Evolutionary conservation across 2,888 invertebrate species (phyloP).

Genomic region (Drosophila neotestacea): DNA sequence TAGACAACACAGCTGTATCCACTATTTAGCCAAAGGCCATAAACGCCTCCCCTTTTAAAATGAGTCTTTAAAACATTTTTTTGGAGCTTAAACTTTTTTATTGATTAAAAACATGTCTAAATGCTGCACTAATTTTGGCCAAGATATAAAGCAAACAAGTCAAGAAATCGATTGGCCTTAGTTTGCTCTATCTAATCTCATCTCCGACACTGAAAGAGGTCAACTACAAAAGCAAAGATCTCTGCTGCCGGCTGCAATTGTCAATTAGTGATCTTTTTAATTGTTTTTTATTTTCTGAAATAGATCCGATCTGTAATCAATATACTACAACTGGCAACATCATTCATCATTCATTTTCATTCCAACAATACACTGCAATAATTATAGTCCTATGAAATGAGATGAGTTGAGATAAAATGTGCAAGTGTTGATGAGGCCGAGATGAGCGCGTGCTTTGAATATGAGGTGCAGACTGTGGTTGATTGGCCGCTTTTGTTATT

Average conservation of each 20-base stretch:
- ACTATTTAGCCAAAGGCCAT: conserved; percentile 31
- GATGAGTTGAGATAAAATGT: conserved; percentile 18
- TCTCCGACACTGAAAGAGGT: conserved; percentile 58
- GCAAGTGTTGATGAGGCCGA: conserved; percentile 34
- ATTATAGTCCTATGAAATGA: conserved; percentile 24
- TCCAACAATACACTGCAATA: conserved; percentile 17
- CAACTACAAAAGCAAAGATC: conserved; percentile 37
- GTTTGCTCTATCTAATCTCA: conserved; percentile 21
- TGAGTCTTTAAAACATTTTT: conserved; percentile 27
- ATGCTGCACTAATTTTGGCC: conserved; percentile 38
- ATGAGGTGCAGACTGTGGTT: conserved; percentile 20
- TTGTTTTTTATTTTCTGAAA: conserved; percentile 40
- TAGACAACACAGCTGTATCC: conserved; percentile 5
- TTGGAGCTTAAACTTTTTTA: conserved; percentile 22
- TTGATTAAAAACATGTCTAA: conserved; percentile 29
- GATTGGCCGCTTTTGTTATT: conserved; percentile 61
- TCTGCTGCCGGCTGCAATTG: conserved; percentile 60
- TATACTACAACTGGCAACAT: conserved; percentile 38
- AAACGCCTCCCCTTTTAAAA: conserved; percentile 48
- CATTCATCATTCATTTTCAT: conserved; percentile 62
- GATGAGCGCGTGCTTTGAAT: conserved; percentile 44
- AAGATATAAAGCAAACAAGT: conserved; percentile 4
- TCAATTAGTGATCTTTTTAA: conserved; percentile 61
- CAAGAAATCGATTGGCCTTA: conserved; percentile 34
- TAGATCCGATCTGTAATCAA: conserved; percentile 42